Evolutionary conservation across 2,113 vertebrate genomes (phyloP).

Genomic region (Tyto alba): DNA sequence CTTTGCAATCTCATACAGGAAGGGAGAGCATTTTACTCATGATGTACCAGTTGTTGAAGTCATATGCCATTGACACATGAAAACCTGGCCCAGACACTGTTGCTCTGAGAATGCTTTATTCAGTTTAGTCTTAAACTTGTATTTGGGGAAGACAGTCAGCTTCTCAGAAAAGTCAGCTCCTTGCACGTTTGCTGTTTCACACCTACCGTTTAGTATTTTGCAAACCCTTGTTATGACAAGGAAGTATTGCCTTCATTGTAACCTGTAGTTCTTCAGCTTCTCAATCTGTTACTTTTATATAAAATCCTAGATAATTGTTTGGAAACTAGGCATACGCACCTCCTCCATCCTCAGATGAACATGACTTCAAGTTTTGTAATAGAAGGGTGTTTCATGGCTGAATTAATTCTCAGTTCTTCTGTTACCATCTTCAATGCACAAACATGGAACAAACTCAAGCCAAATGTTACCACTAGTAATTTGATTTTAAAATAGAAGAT

Average conservation of each 20-base stretch:
- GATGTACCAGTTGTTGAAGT: background rate
- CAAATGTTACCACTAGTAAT: background rate
- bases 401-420: background rate
- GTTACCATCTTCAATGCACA: background rate
- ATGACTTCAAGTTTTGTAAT: background rate
- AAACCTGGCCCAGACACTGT: background rate
- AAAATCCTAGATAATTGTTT: background rate
- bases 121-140: background rate
- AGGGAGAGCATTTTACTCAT: background rate
- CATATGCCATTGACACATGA: background rate
- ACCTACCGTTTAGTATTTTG: background rate
- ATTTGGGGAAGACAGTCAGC: background rate
- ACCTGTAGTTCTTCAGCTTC: background rate
- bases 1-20: background rate
- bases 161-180: background rate
- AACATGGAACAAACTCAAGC: background rate
- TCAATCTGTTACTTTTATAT: background rate
- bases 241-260: background rate
- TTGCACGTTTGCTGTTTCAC: background rate
- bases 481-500: background rate
- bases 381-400: background rate
- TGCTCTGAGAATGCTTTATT: slow-evolving; percentile 12
- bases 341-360: background rate
- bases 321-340: background rate
- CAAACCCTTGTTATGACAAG: background rate